These are phyloP conservation scores for Hexactinellida sp. DNA, from an alignment of 37 sponge, comb jelly and placozoan species.

Conservation along the genomic window DNA sequence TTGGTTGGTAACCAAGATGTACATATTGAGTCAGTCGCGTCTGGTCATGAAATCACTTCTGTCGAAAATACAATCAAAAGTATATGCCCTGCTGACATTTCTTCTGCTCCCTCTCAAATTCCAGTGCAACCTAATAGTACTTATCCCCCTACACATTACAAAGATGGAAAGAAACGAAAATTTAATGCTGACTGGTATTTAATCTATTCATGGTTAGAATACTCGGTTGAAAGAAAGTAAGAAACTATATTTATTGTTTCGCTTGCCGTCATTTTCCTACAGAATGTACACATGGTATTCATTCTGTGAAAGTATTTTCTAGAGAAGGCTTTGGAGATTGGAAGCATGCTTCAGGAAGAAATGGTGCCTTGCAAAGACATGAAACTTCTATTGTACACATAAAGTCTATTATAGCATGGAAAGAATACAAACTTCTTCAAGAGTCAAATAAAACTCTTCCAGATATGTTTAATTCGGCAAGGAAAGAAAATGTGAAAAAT, in stretches of 20 bases:
- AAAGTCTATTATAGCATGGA: not conserved
- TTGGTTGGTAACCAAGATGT: too few species aligned
- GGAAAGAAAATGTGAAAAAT: not conserved
- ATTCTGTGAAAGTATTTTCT: not conserved
- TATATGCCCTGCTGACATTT: not conserved
- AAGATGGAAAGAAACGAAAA: not conserved
- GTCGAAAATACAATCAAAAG: not conserved
- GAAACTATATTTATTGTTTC: not conserved
- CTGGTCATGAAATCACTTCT: not conserved
- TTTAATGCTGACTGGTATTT: not conserved
- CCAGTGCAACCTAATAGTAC: not conserved
- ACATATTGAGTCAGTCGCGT: too few species aligned
- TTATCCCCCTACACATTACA: not conserved
- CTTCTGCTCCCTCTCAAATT: not conserved
- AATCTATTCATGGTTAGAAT: not conserved
- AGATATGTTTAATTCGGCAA: not conserved
- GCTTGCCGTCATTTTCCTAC: not conserved
- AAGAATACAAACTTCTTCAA: not conserved
- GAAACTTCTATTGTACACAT: not conserved
- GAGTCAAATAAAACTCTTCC: not conserved
- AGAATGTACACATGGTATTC: not conserved
- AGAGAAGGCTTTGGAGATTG: conserved; percentile 11
- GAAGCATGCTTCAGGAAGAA: conserved; percentile 18
- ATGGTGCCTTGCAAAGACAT: not conserved
- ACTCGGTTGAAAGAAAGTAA: not conserved